Percentiles rank a stretch among this genome's conserved stretches.
These are phyloP conservation scores for Eilema sororculum DNA, from an alignment of 2,888 invertebrate genomes.

Conservation along the genomic window DNA sequence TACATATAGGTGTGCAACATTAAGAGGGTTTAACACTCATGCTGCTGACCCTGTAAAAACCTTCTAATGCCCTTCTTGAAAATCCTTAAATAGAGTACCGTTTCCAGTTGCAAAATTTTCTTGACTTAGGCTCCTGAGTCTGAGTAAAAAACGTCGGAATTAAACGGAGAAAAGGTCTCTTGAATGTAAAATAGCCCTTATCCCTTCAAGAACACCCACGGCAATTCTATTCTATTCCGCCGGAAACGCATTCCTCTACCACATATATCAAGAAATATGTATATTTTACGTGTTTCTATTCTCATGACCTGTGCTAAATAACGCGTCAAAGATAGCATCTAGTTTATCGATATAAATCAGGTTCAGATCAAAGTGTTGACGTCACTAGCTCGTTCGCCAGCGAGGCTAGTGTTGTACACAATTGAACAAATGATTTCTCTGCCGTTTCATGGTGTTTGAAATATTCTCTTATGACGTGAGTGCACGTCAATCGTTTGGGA, in stretches of 20 bases:
- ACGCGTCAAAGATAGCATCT: neutral
- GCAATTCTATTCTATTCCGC: neutral
- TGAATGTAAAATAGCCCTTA: no score
- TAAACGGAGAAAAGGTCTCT: no score
- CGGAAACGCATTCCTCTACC: neutral
- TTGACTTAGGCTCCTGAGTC: no score
- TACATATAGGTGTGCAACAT: no score
- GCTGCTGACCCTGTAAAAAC: no score
- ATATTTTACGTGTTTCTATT: neutral
- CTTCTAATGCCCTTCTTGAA: no score
- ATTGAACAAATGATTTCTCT: neutral
- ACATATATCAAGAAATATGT: neutral
- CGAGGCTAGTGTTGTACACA: conserved; percentile 3
- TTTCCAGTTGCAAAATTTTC: no score
- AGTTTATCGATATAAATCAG: conserved; percentile 21
- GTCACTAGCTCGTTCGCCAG: conserved; percentile 4
- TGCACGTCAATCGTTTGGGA: conserved; percentile 12
- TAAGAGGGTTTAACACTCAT: no score
- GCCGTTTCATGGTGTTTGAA: neutral
- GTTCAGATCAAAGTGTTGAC: conserved; percentile 32
- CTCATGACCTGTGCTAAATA: neutral
- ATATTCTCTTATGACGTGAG: conserved; percentile 8
- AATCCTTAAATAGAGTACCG: no score
- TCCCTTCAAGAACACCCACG: no score
- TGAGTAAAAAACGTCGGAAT: no score